Percentiles rank a stretch among this genome's conserved stretches.
phyloP scores from a whole-genome alignment of 2,113 vertebrate species.

The Salvelinus fontinalis region DNA sequence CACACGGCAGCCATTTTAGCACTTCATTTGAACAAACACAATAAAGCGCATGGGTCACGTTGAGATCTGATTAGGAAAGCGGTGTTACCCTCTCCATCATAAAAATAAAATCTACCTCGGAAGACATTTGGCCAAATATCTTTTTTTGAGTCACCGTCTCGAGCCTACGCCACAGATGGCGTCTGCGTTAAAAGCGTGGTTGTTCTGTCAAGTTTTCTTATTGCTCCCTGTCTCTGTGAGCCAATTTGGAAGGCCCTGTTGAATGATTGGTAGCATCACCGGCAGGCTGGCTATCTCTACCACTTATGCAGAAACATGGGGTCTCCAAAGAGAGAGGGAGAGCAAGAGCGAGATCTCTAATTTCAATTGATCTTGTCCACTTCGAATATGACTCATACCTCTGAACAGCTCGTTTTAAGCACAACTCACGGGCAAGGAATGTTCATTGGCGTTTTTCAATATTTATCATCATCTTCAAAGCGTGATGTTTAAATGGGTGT shows the following conservation, averaged over 20 bases:
- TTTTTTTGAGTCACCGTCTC: conserved; percentile 6
- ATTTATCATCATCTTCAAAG: conserved; percentile 2
- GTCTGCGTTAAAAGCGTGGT: conserved; percentile 12
- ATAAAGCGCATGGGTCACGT: neutral
- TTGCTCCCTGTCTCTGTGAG: neutral
- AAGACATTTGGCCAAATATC: conserved; percentile 13
- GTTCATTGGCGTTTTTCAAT: neutral
- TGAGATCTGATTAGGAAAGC: neutral
- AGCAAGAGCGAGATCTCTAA: too few relatives aligned
- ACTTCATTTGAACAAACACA: too few relatives aligned
- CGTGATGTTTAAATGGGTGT: neutral
- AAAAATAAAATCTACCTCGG: conserved; percentile 8
- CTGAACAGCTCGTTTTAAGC: neutral
- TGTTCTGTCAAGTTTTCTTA: conserved; percentile 11
- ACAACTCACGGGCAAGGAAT: neutral
- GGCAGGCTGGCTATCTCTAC: neutral
- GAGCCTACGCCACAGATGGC: conserved; percentile 13
- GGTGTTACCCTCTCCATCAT: neutral
- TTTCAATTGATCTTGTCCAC: neutral
- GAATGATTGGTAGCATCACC: neutral
- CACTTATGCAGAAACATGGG: neutral
- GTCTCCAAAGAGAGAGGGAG: neutral
- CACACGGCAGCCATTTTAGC: too few relatives aligned
- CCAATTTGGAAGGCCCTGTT: neutral
- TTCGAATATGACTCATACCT: neutral